phyloP scores from a whole-genome alignment of 2,888 invertebrate genomes.

The Petrolisthes manimaculis region DNA sequence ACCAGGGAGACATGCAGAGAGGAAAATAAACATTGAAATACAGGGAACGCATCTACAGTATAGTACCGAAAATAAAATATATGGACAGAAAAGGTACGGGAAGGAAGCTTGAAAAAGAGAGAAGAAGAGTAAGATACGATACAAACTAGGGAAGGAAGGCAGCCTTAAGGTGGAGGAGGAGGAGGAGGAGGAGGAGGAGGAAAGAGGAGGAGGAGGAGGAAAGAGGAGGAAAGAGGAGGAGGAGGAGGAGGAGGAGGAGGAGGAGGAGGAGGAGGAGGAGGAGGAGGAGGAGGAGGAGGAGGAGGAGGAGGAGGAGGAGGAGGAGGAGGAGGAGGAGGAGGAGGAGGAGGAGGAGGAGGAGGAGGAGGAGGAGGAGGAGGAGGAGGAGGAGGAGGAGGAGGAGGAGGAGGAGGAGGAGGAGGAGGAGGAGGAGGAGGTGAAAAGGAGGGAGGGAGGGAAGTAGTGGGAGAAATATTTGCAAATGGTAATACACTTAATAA shows the following conservation, averaged over 20 bases:
- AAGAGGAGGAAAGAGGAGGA: neutral
- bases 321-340: neutral
- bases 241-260: neutral
- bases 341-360: neutral
- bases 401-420: neutral
- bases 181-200: neutral
- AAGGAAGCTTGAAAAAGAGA: neutral
- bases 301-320: neutral
- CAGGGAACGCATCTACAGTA: too few relatives aligned
- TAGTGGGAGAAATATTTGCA: neutral
- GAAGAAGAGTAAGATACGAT: neutral
- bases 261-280: neutral
- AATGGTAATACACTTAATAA: neutral
- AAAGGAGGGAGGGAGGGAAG: neutral
- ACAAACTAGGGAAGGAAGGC: neutral
- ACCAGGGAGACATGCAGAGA: too few relatives aligned
- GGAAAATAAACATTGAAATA: too few relatives aligned
- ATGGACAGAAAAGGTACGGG: neutral
- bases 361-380: neutral
- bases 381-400: neutral
- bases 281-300: neutral
- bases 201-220: neutral
- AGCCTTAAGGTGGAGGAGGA: neutral
- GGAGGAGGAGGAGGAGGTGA: conserved; percentile 4
- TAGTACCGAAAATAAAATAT: too few relatives aligned